These are phyloP conservation scores for Sebastolobus altivelis DNA, from an alignment of 2,797 vertebrate species.

Conservation along the genomic window DNA sequence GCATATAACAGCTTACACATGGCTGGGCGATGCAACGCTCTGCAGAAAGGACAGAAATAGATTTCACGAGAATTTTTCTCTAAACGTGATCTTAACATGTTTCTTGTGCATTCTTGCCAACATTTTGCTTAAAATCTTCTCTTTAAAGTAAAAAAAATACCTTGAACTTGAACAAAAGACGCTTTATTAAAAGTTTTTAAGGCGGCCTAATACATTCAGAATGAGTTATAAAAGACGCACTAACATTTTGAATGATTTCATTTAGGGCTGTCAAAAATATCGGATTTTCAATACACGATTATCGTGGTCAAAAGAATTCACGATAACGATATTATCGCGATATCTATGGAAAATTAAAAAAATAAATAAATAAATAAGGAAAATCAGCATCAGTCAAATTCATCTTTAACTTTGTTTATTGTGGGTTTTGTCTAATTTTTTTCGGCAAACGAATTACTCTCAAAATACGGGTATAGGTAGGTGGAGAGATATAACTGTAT, in stretches of 20 bases:
- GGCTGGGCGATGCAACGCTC: neutral
- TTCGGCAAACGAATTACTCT: neutral
- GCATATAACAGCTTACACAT: conserved; percentile 2
- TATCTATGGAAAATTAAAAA: accelerated
- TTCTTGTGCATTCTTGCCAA: neutral
- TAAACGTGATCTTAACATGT: neutral
- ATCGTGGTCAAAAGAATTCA: too few relatives aligned
- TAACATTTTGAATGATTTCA: neutral
- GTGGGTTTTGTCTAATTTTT: too few relatives aligned
- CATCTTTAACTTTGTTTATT: neutral
- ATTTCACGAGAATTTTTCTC: neutral
- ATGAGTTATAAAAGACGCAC: neutral
- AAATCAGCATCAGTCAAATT: neutral
- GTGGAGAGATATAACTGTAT: neutral
- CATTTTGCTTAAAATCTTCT: neutral
- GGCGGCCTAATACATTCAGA: neutral
- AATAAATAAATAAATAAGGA: too few relatives aligned
- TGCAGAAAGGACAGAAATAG: neutral
- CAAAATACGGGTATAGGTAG: neutral
- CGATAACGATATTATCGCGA: too few relatives aligned
- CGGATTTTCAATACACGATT: too few relatives aligned
- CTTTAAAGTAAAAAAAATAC: neutral
- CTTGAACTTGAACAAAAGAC: neutral
- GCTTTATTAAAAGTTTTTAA: neutral
- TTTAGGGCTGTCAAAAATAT: too few relatives aligned